Evolutionary conservation across 2,888 invertebrate genomes (phyloP).

Genomic region (Taphrorychus bicolor): DNA sequence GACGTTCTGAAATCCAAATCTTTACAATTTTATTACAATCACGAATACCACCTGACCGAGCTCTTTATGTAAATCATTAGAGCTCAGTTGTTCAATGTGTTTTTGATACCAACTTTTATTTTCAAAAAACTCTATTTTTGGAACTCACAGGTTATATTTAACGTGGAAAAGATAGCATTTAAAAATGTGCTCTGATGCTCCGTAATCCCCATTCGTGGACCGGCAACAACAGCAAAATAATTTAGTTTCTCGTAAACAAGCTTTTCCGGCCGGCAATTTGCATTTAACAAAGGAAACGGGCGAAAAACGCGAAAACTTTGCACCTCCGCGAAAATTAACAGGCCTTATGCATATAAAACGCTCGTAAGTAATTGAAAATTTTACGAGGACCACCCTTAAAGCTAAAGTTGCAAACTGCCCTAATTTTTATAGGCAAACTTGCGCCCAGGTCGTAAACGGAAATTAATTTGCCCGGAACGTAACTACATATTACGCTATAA

Average conservation of each 20-base stretch:
- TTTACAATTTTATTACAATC: no score
- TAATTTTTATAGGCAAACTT: background rate
- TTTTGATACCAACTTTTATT: no score
- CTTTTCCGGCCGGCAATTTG: background rate
- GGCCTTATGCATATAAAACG: background rate
- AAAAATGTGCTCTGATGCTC: no score
- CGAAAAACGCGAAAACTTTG: background rate
- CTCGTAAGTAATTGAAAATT: slow-evolving; percentile 12
- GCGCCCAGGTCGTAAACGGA: background rate
- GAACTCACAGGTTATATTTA: no score
- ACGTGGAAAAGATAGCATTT: no score
- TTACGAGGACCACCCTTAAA: slow-evolving; percentile 3
- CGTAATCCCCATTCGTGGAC: background rate
- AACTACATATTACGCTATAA: background rate
- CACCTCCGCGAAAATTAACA: background rate
- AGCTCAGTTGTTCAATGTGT: no score
- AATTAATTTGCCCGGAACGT: background rate
- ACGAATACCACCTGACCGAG: no score
- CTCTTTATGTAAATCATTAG: no score
- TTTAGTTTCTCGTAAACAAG: slow-evolving; percentile 2
- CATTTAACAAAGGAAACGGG: background rate
- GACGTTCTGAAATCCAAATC: no score
- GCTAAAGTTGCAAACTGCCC: background rate
- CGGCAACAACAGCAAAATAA: slow-evolving; percentile 11
- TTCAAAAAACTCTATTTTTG: no score